phyloP scores from a whole-genome alignment of 2,113 vertebrate genomes.

The Acrocephalus arundinaceus region DNA sequence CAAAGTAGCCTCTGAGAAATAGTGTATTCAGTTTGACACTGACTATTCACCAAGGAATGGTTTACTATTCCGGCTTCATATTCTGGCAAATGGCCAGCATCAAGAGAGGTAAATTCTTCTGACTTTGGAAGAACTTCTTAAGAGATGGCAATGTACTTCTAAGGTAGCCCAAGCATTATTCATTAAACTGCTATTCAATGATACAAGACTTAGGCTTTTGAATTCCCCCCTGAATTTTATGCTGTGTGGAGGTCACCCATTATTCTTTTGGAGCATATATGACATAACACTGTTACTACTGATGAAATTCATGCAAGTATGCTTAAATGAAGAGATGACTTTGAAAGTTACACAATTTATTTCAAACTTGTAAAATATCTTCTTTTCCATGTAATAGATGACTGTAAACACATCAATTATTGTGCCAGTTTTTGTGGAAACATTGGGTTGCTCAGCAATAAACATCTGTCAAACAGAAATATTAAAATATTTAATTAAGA shows the following conservation, averaged over 20 bases:
- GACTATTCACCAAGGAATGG: not conserved
- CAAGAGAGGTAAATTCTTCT: not conserved
- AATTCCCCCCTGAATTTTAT: not conserved
- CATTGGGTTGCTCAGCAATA: not conserved
- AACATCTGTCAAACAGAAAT: not conserved
- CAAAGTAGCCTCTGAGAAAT: not conserved
- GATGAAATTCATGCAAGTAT: not conserved
- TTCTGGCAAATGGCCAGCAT: not conserved
- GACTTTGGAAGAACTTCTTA: not conserved
- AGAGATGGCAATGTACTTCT: not conserved
- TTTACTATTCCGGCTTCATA: not conserved
- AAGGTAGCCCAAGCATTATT: not conserved
- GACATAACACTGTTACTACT: not conserved
- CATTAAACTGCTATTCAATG: not conserved
- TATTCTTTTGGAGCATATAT: not conserved
- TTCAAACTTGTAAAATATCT: not conserved
- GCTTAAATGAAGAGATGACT: not conserved
- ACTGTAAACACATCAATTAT: not conserved
- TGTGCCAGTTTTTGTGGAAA: not conserved
- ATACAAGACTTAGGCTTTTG: not conserved
- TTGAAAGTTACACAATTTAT: not conserved
- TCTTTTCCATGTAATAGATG: not conserved
- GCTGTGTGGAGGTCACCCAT: not conserved
- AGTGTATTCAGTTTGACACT: not conserved
- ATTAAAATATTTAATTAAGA: not conserved